phyloP scores from a whole-genome alignment of 2,113 vertebrate genomes.

The Oreocharis arfaki region DNA sequence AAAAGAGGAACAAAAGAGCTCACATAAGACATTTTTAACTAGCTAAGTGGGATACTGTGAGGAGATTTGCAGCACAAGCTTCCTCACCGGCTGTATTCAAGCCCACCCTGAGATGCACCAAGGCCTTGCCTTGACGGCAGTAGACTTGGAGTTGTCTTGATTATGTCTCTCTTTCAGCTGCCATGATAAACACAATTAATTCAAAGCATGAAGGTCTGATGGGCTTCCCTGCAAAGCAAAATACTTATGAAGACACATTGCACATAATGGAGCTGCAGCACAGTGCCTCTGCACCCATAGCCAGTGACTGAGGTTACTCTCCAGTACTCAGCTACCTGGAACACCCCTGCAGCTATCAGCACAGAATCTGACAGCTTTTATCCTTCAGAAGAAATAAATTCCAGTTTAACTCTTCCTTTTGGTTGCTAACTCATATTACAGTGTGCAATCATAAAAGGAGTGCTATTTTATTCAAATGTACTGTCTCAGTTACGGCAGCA shows the following conservation, averaged over 20 bases:
- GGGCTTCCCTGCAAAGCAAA: neutral
- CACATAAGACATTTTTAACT: neutral
- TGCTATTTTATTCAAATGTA: slow-evolving; percentile 5
- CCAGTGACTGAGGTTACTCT: neutral
- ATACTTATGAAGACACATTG: neutral
- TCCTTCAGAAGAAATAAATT: neutral
- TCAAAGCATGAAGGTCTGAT: neutral
- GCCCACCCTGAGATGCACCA: neutral
- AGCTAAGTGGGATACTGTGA: neutral
- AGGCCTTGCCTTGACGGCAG: neutral
- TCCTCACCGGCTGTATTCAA: neutral
- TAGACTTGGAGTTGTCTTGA: neutral
- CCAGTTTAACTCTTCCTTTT: neutral
- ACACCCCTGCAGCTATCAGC: neutral
- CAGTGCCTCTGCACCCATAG: neutral
- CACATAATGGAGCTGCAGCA: neutral
- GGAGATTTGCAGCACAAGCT: neutral
- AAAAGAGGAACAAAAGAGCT: neutral
- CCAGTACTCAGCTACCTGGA: neutral
- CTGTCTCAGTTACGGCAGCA: neutral
- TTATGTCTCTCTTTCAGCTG: neutral
- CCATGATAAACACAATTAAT: neutral
- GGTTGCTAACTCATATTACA: neutral
- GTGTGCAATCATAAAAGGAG: neutral
- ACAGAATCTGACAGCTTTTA: neutral